Evolutionary conservation across 2,797 vertebrate genomes (phyloP).

Genomic region (Sparus aurata): DNA sequence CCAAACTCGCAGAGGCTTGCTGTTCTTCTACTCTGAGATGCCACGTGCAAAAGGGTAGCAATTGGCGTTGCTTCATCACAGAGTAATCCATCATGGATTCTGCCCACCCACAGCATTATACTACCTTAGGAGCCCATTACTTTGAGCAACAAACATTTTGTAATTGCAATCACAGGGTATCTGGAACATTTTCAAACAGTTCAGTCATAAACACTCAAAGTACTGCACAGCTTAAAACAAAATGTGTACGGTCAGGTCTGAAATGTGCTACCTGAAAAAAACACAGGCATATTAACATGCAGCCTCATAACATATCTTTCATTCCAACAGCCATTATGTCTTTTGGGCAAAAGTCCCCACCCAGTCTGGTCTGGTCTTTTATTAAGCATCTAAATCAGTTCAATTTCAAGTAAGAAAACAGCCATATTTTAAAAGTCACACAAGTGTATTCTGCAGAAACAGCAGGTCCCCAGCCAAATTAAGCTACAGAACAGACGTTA

Average conservation of each 20-base stretch:
- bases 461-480: constrained; percentile 37
- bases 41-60: background rate
- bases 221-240: background rate
- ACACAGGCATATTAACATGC: background rate
- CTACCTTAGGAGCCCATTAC: background rate
- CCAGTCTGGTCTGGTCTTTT: constrained; percentile 63
- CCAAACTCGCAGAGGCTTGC: background rate
- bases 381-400: constrained; percentile 71
- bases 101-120: background rate
- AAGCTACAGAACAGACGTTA: constrained; percentile 38
- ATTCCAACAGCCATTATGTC: background rate
- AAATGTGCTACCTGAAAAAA: background rate
- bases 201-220: background rate
- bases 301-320: background rate
- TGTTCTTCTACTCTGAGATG: background rate
- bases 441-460: constrained; percentile 30
- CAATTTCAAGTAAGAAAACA: constrained; percentile 66
- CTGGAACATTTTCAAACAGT: background rate
- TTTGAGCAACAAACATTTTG: background rate
- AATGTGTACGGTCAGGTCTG: background rate
- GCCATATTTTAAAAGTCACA: constrained; percentile 58
- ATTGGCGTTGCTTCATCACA: background rate
- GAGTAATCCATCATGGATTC: background rate
- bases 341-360: constrained; percentile 28
- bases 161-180: background rate